Evolutionary conservation across 2,113 vertebrate genomes (phyloP).

Genomic region (Litocranius walleri): DNA sequence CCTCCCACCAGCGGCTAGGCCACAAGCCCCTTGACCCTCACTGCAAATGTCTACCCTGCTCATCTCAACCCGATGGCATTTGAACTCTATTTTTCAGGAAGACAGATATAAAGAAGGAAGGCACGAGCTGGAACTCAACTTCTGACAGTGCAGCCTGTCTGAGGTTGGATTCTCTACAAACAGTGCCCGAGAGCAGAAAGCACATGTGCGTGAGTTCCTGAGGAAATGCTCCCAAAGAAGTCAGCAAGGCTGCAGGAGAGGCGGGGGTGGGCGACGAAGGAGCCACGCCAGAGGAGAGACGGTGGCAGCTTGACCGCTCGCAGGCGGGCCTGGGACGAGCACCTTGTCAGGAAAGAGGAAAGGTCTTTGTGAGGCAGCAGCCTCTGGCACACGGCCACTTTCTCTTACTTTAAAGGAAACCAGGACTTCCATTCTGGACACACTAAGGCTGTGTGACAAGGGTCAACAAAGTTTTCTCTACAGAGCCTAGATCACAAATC

Average conservation of each 20-base stretch:
- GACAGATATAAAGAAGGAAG: not conserved
- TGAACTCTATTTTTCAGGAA: not conserved
- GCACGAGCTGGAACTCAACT: not conserved
- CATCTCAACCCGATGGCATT: not conserved
- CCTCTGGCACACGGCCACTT: not conserved
- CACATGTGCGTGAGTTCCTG: fast-evolving
- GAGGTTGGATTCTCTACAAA: not conserved
- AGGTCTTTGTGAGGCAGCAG: not conserved
- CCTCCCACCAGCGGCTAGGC: not conserved
- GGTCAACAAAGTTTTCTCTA: not conserved
- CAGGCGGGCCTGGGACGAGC: not conserved
- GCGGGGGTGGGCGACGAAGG: no score
- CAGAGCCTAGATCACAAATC: not conserved
- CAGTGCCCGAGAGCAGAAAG: not conserved
- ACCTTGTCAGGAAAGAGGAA: no score
- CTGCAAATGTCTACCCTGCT: not conserved
- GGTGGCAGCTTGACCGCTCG: not conserved
- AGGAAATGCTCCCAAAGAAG: not conserved
- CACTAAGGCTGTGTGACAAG: no score
- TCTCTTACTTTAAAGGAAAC: not conserved
- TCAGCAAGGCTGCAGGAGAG: not conserved
- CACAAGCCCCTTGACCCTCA: no score
- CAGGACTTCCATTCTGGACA: not conserved
- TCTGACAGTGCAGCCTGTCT: not conserved
- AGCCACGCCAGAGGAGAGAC: not conserved